Evolutionary conservation across 2,113 vertebrate species (phyloP).

Genomic region (Gobio gobio): DNA sequence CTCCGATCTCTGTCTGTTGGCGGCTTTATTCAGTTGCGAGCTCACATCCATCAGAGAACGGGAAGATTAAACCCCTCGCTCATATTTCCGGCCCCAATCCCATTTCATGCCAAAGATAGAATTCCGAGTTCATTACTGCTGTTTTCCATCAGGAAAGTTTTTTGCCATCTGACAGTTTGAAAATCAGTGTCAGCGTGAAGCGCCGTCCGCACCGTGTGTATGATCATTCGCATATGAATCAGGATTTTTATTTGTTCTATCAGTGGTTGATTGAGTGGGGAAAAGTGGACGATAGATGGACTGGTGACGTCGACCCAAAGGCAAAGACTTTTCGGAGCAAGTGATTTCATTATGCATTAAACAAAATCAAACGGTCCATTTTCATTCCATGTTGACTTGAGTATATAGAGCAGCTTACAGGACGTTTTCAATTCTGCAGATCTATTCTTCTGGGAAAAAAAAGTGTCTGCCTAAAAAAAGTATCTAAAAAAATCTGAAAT

Average conservation of each 20-base stretch:
- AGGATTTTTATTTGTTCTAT: background rate
- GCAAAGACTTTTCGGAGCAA: background rate
- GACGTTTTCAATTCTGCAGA: background rate
- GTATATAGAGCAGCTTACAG: background rate
- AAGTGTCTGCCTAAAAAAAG: background rate
- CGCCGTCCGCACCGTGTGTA: background rate
- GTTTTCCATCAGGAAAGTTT: conserved; percentile 6
- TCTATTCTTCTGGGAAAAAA: background rate
- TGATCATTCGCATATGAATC: background rate
- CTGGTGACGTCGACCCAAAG: background rate
- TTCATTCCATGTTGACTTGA: background rate
- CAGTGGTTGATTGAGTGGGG: background rate
- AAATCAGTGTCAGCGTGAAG: background rate
- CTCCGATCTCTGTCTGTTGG: conserved; percentile 25
- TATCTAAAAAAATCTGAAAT: too few species aligned
- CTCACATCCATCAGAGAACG: conserved; percentile 25
- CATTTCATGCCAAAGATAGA: background rate
- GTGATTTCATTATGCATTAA: background rate
- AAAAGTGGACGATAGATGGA: background rate
- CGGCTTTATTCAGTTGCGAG: conserved; percentile 33
- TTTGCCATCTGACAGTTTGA: background rate
- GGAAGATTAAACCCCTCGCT: conserved; percentile 33
- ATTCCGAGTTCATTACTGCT: background rate
- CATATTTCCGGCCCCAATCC: background rate
- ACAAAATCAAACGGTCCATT: background rate